Evolutionary conservation across 1,140 invertebrate species (phyloP).

Genomic region (Drosophila kanapiae): DNA sequence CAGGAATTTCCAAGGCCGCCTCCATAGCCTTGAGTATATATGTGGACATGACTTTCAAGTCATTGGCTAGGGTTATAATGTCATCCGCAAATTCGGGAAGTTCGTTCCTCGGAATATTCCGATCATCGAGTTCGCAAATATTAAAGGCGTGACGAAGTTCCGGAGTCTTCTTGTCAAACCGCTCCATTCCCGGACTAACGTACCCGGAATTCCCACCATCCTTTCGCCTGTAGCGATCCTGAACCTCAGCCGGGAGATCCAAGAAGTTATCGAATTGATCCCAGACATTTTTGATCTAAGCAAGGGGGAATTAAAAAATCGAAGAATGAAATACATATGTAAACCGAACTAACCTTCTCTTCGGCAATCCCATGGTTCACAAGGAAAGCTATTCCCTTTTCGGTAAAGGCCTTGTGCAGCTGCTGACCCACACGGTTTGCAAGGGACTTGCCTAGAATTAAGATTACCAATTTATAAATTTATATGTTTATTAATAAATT

Average conservation of each 20-base stretch:
- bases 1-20: constrained; percentile 85
- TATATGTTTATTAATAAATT: no score
- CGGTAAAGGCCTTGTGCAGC: constrained; percentile 88
- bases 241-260: constrained; percentile 87
- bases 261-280: constrained; percentile 89
- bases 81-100: constrained; percentile 88
- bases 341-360: constrained; percentile 87
- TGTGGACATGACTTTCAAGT: constrained; percentile 89
- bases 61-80: constrained; percentile 87
- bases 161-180: constrained; percentile 87
- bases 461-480: not conserved
- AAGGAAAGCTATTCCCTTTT: constrained; percentile 90
- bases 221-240: constrained; percentile 87
- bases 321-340: constrained; percentile 21
- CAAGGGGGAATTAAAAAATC: not conserved
- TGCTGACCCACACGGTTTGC: constrained; percentile 89
- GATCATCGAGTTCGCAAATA: constrained; percentile 87
- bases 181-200: constrained; percentile 87
- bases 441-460: constrained; percentile 85
- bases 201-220: constrained; percentile 88
- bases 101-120: constrained; percentile 88
- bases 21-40: constrained; percentile 88
- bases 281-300: constrained; percentile 88
- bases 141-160: constrained; percentile 90
- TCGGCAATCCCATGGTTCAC: constrained; percentile 91